Evolutionary conservation across 1,140 invertebrate genomes (phyloP).

Genomic region (Varroa destructor): DNA sequence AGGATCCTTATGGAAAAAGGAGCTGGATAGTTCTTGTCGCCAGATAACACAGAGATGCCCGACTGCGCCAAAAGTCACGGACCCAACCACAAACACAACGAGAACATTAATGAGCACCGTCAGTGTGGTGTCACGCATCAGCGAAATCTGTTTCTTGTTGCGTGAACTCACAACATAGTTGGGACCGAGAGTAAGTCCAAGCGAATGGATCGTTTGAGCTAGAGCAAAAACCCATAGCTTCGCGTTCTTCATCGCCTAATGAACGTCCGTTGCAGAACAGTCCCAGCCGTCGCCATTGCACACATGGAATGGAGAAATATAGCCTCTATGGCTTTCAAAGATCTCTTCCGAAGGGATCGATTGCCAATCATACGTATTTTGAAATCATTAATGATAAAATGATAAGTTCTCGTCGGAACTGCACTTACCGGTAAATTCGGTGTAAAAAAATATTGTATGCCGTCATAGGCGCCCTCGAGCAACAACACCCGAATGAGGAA

Average conservation of each 20-base stretch:
- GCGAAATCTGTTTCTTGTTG: constrained; percentile 79
- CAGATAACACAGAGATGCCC: constrained; percentile 68
- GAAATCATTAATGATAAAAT: neutral
- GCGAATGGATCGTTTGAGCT: constrained; percentile 81
- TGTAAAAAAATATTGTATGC: constrained; percentile 66
- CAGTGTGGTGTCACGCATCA: constrained; percentile 65
- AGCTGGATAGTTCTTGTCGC: constrained; percentile 38
- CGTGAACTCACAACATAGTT: constrained; percentile 91
- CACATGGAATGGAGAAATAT: too few relatives aligned
- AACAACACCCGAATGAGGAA: constrained; percentile 64
- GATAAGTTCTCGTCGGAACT: too few relatives aligned
- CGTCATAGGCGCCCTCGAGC: constrained; percentile 61
- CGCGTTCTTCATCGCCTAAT: constrained; percentile 29
- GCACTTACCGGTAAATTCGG: constrained; percentile 47
- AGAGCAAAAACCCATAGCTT: constrained; percentile 79
- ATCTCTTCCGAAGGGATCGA: neutral
- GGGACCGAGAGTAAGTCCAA: constrained; percentile 76
- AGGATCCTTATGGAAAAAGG: constrained; percentile 10
- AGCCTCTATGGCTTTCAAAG: too few relatives aligned
- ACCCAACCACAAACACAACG: constrained; percentile 67
- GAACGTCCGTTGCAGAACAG: constrained; percentile 31
- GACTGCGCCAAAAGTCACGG: constrained; percentile 72
- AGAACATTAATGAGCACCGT: constrained; percentile 66
- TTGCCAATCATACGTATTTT: neutral
- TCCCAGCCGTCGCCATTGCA: constrained; percentile 30